phyloP scores from a whole-genome alignment of 2,797 vertebrate species.

The Podarcis lilfordi region DNA sequence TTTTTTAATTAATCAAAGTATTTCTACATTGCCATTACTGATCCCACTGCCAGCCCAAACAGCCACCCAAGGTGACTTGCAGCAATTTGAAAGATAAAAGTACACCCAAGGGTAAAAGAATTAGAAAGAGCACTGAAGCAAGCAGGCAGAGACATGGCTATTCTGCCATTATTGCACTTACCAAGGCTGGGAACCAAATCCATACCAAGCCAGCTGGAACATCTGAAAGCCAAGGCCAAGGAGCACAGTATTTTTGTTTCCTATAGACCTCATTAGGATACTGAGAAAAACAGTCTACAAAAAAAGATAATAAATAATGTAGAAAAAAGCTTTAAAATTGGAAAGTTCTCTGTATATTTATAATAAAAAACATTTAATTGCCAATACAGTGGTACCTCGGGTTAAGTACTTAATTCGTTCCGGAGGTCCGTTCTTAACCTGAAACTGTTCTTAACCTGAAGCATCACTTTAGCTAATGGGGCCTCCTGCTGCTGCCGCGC shows the following conservation, averaged over 20 bases:
- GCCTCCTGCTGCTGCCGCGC: no score
- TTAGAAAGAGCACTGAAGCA: background rate
- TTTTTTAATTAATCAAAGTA: background rate
- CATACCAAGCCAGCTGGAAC: slow-evolving; percentile 92
- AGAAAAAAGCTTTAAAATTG: background rate
- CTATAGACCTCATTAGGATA: slow-evolving; percentile 90
- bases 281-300: slow-evolving; percentile 91
- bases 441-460: no score
- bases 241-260: slow-evolving; percentile 96
- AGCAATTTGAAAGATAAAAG: background rate
- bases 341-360: background rate
- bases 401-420: no score
- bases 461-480: no score
- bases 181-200: slow-evolving; percentile 93
- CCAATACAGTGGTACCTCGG: no score
- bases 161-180: slow-evolving; percentile 72
- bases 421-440: no score
- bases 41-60: background rate
- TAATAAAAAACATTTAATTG: background rate
- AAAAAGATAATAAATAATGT: slow-evolving; percentile 39
- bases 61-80: background rate
- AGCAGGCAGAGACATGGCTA: background rate
- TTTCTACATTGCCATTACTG: background rate
- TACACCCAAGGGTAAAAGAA: background rate
- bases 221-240: slow-evolving; percentile 93